A percentile compares a stretch with the other conserved stretches of the same genome.
These are phyloP conservation scores for Karalla daura DNA, from an alignment of 2,797 vertebrate genomes.

Conservation along the genomic window DNA sequence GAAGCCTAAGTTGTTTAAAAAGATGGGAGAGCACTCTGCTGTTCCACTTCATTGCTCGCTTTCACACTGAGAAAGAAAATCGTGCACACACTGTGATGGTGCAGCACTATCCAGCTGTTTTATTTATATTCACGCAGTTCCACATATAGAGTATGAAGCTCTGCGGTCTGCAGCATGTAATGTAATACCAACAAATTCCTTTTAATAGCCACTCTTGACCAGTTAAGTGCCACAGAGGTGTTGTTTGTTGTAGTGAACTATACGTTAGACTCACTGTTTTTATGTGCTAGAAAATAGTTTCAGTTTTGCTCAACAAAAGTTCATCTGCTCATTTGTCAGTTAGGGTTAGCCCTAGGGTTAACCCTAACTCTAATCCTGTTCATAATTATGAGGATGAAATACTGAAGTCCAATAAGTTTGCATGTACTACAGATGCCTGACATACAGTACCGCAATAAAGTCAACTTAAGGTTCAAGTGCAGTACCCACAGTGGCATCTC, in stretches of 20 bases:
- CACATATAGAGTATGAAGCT: neutral
- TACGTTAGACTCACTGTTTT: neutral
- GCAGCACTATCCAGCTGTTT: conserved; percentile 7
- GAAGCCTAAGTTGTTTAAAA: conserved; percentile 40
- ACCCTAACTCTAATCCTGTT: no score
- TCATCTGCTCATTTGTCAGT: no score
- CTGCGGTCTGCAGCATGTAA: neutral
- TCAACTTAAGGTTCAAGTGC: no score
- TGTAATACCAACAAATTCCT: neutral
- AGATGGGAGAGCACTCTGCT: conserved; percentile 14
- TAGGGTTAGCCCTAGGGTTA: no score
- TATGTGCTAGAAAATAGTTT: no score
- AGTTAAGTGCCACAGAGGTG: neutral
- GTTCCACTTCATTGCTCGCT: conserved; percentile 1
- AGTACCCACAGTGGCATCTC: no score
- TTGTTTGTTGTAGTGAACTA: neutral
- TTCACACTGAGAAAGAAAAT: conserved; percentile 1
- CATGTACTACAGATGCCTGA: no score
- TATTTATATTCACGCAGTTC: neutral
- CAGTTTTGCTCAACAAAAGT: no score
- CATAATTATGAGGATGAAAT: no score
- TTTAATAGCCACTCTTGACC: neutral
- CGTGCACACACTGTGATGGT: neutral
- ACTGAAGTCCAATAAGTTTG: no score
- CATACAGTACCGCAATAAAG: no score